Conservation (phyloP, 2,797 vertebrate species). For the Premnoplex brunnescens region DNA sequence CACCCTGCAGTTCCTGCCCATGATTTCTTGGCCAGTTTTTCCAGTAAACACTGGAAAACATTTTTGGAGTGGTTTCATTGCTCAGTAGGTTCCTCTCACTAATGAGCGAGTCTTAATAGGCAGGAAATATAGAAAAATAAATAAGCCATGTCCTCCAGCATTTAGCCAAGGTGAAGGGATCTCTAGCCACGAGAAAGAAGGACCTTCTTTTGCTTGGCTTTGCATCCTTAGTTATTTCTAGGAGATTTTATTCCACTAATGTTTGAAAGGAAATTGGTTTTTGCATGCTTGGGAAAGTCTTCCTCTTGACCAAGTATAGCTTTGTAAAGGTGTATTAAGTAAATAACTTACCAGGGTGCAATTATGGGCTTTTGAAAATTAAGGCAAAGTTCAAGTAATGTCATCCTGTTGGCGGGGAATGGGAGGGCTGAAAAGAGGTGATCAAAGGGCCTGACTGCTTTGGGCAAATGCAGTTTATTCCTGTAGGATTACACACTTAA, state of each 20-base stretch:
- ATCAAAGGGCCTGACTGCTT: neutral
- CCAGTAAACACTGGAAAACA: slow-evolving; percentile 17
- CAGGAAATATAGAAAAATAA: slow-evolving; percentile 33
- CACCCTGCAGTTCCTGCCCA: slow-evolving; percentile 18
- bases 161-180: neutral
- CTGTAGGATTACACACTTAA: neutral
- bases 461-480: neutral
- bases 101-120: slow-evolving; percentile 28
- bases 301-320: neutral
- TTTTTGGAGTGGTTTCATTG: slow-evolving; percentile 43
- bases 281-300: neutral
- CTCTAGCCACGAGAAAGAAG: neutral
- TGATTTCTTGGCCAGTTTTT: slow-evolving; percentile 26
- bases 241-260: neutral
- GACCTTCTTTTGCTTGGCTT: neutral
- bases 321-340: neutral
- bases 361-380: neutral
- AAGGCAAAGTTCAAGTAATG: neutral
- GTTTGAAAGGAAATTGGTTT: neutral
- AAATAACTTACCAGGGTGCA: neutral
- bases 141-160: neutral
- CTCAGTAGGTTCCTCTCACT: slow-evolving; percentile 44
- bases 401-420: neutral
- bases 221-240: neutral
- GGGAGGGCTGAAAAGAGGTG: neutral